These are phyloP conservation scores for Caenorhabditis plicata DNA, from an alignment of 2,888 invertebrate genomes.

Conservation along the genomic window DNA sequence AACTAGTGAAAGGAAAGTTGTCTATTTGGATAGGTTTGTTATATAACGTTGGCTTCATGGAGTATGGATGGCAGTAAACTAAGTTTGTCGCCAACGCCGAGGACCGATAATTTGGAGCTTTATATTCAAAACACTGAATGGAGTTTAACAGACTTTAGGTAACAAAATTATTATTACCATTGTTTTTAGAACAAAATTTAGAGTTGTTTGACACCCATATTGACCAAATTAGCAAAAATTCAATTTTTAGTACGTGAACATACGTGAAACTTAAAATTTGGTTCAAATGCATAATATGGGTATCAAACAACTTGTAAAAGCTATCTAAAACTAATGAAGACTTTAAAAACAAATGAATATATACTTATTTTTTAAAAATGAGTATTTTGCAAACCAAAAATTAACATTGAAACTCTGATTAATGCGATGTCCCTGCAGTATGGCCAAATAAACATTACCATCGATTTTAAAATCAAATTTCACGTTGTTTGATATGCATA, in stretches of 20 bases:
- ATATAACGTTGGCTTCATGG: conserved; percentile 62
- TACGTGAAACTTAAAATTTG: background rate
- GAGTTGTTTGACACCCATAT: background rate
- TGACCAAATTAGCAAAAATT: background rate
- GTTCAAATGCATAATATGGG: too few species aligned
- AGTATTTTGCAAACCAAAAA: too few species aligned
- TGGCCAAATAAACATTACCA: too few species aligned
- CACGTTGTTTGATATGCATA: too few species aligned
- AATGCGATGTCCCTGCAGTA: too few species aligned
- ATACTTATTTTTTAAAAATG: too few species aligned
- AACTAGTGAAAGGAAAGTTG: background rate
- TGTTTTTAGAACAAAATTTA: too few species aligned
- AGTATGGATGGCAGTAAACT: conserved; percentile 60
- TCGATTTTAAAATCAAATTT: too few species aligned
- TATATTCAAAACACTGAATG: conserved; percentile 63
- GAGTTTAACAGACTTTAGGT: conserved; percentile 59
- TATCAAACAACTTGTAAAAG: too few species aligned
- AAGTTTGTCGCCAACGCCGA: conserved; percentile 43
- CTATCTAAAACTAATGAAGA: too few species aligned
- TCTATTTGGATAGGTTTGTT: conserved; percentile 53
- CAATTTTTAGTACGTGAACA: background rate
- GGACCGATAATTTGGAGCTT: conserved; percentile 56
- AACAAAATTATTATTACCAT: background rate
- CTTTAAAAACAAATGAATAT: too few species aligned
- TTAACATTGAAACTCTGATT: too few species aligned